Conservation (phyloP, 1,140 invertebrate genomes). For the Bombus consobrinus region DNA sequence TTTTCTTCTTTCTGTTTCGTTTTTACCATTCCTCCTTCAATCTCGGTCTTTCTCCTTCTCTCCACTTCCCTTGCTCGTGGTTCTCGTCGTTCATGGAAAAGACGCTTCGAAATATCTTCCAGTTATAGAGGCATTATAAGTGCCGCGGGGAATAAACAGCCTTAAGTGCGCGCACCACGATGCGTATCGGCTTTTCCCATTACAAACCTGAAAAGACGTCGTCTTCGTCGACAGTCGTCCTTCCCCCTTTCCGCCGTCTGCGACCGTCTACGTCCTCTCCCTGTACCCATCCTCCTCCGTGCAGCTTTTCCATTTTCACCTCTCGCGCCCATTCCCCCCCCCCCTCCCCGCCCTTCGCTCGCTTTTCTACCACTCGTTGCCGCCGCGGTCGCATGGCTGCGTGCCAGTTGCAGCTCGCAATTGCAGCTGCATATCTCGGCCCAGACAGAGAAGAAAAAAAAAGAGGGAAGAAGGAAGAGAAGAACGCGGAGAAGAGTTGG, state of each 20-base stretch:
- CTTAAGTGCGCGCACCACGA: conserved; percentile 78
- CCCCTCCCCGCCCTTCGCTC: too few species aligned
- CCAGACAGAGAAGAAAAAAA: conserved; percentile 42
- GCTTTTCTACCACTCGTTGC: conserved; percentile 14
- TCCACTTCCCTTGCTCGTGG: neutral
- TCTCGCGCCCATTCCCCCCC: conserved; percentile 23
- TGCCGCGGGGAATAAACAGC: conserved; percentile 76
- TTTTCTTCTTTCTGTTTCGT: neutral
- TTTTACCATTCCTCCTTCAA: neutral
- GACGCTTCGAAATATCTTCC: conserved; percentile 57
- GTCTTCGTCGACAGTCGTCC: conserved; percentile 48
- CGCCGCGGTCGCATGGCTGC: conserved; percentile 67
- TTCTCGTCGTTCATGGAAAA: conserved; percentile 18
- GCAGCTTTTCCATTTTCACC: conserved; percentile 76
- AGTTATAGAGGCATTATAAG: conserved; percentile 77
- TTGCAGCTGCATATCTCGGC: conserved; percentile 71
- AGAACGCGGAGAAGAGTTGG: conserved; percentile 2
- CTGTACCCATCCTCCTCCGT: conserved; percentile 23
- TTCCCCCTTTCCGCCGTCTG: conserved; percentile 51
- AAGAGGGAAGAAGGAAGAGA: conserved; percentile 11
- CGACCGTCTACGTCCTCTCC: conserved; percentile 47
- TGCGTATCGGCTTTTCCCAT: conserved; percentile 81
- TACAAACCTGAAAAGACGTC: conserved; percentile 77
- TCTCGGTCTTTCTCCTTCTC: neutral
- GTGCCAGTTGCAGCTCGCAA: conserved; percentile 78